Evolutionary conservation across 2,888 invertebrate species (phyloP), one percentile per base, ranked within the genome.

Genomic region (Diploptera punctata): DNA sequence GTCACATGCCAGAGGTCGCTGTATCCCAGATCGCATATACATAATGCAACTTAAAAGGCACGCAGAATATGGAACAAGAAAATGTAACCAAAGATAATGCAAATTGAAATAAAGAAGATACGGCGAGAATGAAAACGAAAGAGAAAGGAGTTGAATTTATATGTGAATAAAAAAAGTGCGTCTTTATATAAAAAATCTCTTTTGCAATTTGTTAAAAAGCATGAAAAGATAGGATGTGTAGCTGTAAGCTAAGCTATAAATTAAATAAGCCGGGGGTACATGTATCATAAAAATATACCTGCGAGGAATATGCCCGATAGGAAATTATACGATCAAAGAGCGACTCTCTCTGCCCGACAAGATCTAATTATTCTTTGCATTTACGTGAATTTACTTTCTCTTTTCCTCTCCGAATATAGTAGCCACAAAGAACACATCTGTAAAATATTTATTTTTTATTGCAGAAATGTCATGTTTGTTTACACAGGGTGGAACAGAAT

Each of bases 1-100:
- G 62, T 62, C 62, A 62, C 38, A 62, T 62, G 62, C 24, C 24
- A 52, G 21, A 47, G 19, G 47, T n/a, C 5, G n/a, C 3, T 47
- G 19, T 52, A n/a, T 24, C 52, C 52, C 52, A 10, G 52, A 5
- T 52, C 52, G 52, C 1, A 52, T 52, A 52, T 52, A 52, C 52
- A 52, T 52, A 52, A 52, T 52, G 52, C 21, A 52, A 52, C 21
- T 24, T 52, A 52, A 52, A 52, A 52, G 52, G 52, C 3, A 47
- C n/a, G n/a, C 18, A 47, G 47, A 47, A 47, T 47, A 47, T 47
- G 52, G 10, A 52, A 24, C 21, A 52, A 52, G 13, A n/a, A n/a
- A n/a, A n/a, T n/a, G n/a, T 10, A 13, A 52, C 24, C 21, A 52
- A 52, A 47, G n/a, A 52, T 52, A 52, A 52, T 52, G 21, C 24